Evolutionary conservation across 1,140 invertebrate genomes (phyloP), one percentile per base, ranked within the genome.

Genomic region (Bombus soroeensis): DNA sequence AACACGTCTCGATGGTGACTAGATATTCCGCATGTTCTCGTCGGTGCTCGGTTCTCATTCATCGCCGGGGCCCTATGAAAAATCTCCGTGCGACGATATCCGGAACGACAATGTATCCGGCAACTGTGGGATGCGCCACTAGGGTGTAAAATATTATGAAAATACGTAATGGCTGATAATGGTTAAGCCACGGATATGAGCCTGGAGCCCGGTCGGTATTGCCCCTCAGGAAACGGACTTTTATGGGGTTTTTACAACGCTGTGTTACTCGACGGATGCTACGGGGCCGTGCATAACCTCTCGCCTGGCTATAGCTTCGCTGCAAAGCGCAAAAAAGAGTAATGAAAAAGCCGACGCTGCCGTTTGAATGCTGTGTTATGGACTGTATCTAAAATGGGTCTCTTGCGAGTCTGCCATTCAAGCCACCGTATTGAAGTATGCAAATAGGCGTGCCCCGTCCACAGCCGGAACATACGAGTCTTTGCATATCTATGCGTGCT

Each of bases 191-290:
- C 57, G 87, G 84, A 76, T 86, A 80, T 59, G 76, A 84, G 47
- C 12, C 41, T 39, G 70, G 59, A 43, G 68, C 72, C 39, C 4
- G 62, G 59, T 43, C 28, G 82, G n/a, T 47, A 76, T 85, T 88
- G 68, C 68, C 57, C 72, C 59, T 74, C 77, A 82, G 78, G 79
- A 86, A 90, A 86, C 81, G 43, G 83, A 82, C 88, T 90, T 93
- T 93, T 93, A 93, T 89, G 79, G 88, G 83, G 53, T 92, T 93
- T 93, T 93, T 93, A 93, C 90, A 92, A 90, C 88, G 85, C 66
- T 70, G 32, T 80, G 90, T 91, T 91, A 89, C 83, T 76, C 75
- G 47, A 72, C 70, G 70, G 87, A 86, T 81, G 82, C 47, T 73
- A 86, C 80, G 81, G 86, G 79, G 57, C 76, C 81, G 71, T 84